Percentiles rank a stretch among this genome's conserved stretches.
Evolutionary conservation across 2,888 invertebrate species (phyloP).

Genomic region (Drosophila greeni): DNA sequence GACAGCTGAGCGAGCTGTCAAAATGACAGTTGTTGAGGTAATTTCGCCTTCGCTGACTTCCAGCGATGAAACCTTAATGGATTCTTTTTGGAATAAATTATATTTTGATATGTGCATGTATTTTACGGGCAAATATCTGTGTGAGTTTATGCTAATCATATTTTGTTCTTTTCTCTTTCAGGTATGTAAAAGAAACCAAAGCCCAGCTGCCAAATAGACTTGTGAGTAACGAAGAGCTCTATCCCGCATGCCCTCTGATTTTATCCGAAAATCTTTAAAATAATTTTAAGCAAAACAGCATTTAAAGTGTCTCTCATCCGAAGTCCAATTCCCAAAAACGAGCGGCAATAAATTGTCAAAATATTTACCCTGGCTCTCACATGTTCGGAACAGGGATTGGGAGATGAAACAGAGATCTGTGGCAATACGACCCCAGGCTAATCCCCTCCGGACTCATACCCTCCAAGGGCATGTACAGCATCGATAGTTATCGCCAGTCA

Average conservation of each 20-base stretch:
- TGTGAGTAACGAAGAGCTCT: slow-evolving; percentile 1
- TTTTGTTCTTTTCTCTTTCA: slow-evolving; percentile 45
- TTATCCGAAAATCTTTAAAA: slow-evolving; percentile 14
- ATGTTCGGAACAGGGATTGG: slow-evolving; percentile 6
- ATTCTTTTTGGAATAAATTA: slow-evolving; percentile 24
- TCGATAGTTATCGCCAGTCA: slow-evolving; percentile 40
- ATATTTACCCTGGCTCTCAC: slow-evolving; percentile 39
- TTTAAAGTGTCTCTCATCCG: slow-evolving; percentile 5
- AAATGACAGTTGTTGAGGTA: slow-evolving; percentile 65
- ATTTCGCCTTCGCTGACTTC: slow-evolving; percentile 45
- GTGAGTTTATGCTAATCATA: slow-evolving; percentile 31
- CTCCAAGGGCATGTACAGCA: slow-evolving; percentile 25
- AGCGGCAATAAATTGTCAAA: slow-evolving; percentile 55
- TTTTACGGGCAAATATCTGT: slow-evolving; percentile 3
- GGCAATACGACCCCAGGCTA: slow-evolving; percentile 16
- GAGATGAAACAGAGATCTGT: slow-evolving; percentile 11
- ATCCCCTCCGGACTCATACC: slow-evolving; percentile 23
- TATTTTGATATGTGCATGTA: slow-evolving; percentile 6
- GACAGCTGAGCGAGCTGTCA: slow-evolving; percentile 55
- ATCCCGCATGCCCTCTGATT: no score
- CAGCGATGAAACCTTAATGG: slow-evolving; percentile 42
- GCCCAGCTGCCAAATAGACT: not conserved
- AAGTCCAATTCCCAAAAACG: slow-evolving; percentile 23
- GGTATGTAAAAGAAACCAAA: slow-evolving; percentile 49
- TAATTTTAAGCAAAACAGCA: slow-evolving; percentile 4